Conservation (phyloP, 2,113 vertebrate species). For the Tetrax tetrax region DNA sequence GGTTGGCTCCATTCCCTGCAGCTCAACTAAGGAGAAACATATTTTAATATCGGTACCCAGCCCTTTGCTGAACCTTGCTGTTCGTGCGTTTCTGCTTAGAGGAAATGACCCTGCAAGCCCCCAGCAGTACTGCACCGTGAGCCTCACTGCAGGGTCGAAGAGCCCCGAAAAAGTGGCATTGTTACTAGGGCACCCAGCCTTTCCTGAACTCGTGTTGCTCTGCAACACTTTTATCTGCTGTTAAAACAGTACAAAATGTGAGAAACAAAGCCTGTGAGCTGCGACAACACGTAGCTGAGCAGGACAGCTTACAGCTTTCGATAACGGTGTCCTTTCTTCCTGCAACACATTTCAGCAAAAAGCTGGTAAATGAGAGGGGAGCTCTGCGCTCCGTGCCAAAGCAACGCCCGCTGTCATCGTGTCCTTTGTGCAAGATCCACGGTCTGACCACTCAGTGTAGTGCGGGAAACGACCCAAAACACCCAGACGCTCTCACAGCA, state of each 20-base stretch:
- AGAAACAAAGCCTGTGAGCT: not conserved
- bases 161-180: not conserved
- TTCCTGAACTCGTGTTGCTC: not conserved
- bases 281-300: not conserved
- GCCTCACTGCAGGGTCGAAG: accelerated
- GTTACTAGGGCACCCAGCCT: no score
- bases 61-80: not conserved
- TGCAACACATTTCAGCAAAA: not conserved
- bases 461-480: accelerated
- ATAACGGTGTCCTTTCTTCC: accelerated
- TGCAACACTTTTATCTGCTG: no score
- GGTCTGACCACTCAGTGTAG: accelerated
- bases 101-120: not conserved
- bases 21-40: not conserved
- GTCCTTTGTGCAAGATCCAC: accelerated
- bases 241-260: accelerated
- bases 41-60: not conserved
- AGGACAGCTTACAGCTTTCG: no score
- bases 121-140: not conserved
- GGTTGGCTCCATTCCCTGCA: no score
- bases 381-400: not conserved
- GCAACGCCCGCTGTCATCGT: accelerated
- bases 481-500: accelerated
- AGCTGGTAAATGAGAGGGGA: not conserved
- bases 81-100: not conserved